Conservation (phyloP, 2,797 vertebrate genomes). For the Enteromius viviparus region DNA sequence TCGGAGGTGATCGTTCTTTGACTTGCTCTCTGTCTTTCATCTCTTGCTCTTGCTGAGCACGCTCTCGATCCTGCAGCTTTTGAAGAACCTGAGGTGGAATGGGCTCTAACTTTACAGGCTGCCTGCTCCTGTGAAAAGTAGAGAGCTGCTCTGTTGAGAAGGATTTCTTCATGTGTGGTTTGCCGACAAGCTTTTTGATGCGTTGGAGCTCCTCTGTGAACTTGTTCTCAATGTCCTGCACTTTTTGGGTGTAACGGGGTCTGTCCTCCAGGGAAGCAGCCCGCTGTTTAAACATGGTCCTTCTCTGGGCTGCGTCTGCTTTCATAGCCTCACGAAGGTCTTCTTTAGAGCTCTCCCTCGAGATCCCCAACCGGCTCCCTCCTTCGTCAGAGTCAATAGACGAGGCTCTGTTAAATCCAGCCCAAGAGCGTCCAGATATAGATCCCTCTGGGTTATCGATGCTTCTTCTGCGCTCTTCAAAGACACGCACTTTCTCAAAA, state of each 20-base stretch:
- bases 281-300: slow-evolving; percentile 88
- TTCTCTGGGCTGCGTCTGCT: slow-evolving; percentile 85
- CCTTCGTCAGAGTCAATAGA: slow-evolving; percentile 89
- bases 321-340: slow-evolving; percentile 83
- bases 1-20: slow-evolving; percentile 55
- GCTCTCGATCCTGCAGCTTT: slow-evolving; percentile 81
- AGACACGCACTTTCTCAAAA: slow-evolving; percentile 90
- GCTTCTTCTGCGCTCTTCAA: slow-evolving; percentile 90
- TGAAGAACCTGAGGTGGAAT: slow-evolving; percentile 82
- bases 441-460: slow-evolving; percentile 90
- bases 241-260: slow-evolving; percentile 85
- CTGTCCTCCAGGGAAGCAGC: slow-evolving; percentile 92
- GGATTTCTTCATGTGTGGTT: slow-evolving; percentile 93
- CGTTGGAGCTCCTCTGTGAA: slow-evolving; percentile 93
- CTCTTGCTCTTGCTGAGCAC: slow-evolving; percentile 76
- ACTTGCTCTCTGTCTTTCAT: slow-evolving; percentile 65
- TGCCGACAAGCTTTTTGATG: slow-evolving; percentile 91
- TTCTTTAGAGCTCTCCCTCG: slow-evolving; percentile 84
- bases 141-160: slow-evolving; percentile 84
- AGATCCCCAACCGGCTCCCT: slow-evolving; percentile 81
- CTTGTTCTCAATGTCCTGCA: slow-evolving; percentile 92
- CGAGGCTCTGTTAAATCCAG: slow-evolving; percentile 87
- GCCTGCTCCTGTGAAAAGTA: slow-evolving; percentile 69
- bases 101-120: slow-evolving; percentile 78
- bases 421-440: slow-evolving; percentile 83